A percentile compares a stretch with the other conserved stretches of the same genome.
Conservation (phyloP, 2,888 invertebrate species). For the Acanthosepion pharaonis region DNA sequence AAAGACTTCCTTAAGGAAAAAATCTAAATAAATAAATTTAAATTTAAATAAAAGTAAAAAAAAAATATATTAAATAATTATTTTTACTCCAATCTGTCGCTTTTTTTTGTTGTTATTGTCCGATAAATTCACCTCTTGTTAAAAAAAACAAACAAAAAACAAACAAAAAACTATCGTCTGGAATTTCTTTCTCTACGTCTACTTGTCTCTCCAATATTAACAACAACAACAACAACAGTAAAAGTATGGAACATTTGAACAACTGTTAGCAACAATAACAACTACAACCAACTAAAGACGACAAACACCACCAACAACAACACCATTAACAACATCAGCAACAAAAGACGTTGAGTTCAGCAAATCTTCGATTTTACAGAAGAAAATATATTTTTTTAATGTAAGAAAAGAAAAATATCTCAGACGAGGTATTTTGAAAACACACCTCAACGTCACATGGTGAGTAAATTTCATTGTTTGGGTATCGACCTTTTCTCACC, state of each 20-base stretch:
- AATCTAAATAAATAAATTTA: background rate
- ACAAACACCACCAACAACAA: background rate
- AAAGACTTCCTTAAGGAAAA: background rate
- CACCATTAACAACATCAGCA: background rate
- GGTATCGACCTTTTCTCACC: background rate
- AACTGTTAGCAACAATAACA: background rate
- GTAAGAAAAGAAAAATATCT: background rate
- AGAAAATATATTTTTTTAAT: background rate
- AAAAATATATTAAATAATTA: background rate
- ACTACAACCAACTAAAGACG: background rate
- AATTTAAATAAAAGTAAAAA: background rate
- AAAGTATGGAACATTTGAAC: background rate
- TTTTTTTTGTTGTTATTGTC: background rate
- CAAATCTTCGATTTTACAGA: conserved; percentile 1
- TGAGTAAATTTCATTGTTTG: background rate
- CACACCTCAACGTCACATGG: background rate
- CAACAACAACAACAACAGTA: background rate
- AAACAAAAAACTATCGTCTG: background rate
- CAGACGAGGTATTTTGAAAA: background rate
- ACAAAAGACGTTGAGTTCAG: background rate
- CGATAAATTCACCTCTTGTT: background rate
- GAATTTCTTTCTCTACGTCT: background rate
- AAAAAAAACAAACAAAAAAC: background rate
- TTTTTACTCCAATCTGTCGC: conserved; percentile 13
- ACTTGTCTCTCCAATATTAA: background rate